Evolutionary conservation across 2,797 vertebrate species (phyloP).

Genomic region (Heteromormyrus szaboi): DNA sequence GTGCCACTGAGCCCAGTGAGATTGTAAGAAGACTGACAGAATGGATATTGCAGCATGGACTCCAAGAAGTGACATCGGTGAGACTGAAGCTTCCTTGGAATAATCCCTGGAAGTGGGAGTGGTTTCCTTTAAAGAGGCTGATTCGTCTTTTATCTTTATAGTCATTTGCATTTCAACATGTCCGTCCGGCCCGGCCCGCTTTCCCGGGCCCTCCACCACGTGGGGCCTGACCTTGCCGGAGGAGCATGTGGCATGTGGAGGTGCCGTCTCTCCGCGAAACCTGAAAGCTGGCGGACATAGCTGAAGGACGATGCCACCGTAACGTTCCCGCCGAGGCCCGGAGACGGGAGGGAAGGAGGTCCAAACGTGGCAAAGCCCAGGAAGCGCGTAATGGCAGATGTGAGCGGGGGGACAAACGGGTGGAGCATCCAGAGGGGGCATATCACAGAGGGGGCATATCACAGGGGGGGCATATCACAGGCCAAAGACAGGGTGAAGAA

Average conservation of each 20-base stretch:
- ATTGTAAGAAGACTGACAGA: conserved; percentile 25
- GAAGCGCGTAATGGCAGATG: neutral
- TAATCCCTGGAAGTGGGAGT: neutral
- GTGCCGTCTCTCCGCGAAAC: neutral
- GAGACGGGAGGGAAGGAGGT: neutral
- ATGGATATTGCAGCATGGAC: neutral
- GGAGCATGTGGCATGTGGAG: neutral
- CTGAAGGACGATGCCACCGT: neutral
- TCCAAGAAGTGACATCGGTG: neutral
- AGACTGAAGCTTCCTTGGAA: no score
- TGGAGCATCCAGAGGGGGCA: neutral
- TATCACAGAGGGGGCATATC: no score
- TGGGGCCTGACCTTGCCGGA: conserved; percentile 52
- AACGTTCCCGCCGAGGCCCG: neutral
- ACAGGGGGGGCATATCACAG: no score
- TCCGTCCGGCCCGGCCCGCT: conserved; percentile 32
- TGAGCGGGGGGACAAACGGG: neutral
- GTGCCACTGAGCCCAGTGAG: conserved; percentile 14
- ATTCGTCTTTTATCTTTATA: neutral
- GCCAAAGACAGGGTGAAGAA: no score
- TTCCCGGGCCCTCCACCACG: conserved; percentile 63
- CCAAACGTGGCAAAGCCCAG: neutral
- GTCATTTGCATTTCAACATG: neutral
- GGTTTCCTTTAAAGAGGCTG: neutral
- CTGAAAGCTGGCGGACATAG: neutral